Evolutionary conservation across 2,797 vertebrate species (phyloP).

Genomic region (Gymnoscopelus braueri): DNA sequence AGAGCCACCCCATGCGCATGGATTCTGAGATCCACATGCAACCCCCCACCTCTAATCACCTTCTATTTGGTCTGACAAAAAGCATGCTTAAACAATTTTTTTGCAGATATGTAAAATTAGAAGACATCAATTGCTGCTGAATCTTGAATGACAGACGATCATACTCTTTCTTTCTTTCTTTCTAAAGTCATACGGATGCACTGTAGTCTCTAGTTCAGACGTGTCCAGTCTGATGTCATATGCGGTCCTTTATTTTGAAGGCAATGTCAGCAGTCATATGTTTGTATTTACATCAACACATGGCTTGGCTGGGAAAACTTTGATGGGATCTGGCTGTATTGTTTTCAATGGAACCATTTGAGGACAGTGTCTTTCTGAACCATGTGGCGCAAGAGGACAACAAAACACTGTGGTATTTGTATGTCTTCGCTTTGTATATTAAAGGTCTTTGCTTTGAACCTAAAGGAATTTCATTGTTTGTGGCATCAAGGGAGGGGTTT

Average conservation of each 20-base stretch:
- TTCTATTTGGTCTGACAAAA: no score
- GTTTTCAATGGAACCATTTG: conserved; percentile 42
- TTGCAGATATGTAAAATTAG: no score
- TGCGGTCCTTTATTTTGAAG: conserved; percentile 45
- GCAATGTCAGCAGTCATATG: conserved; percentile 53
- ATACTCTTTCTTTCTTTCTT: no score
- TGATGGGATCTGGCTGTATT: conserved; percentile 43
- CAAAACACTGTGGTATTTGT: conserved; percentile 20
- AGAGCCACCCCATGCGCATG: no score
- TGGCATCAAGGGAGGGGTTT: conserved; percentile 24
- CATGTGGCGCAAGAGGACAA: conserved; percentile 29
- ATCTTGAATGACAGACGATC: no score
- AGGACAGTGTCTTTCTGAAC: conserved; percentile 37
- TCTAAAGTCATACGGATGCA: not conserved
- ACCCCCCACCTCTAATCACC: no score
- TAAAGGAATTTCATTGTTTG: conserved; percentile 35
- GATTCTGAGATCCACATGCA: no score
- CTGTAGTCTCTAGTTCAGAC: not conserved
- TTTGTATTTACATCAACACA: conserved; percentile 58
- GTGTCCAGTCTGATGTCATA: conserved; percentile 22
- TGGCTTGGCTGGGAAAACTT: conserved; percentile 43
- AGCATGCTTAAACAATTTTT: no score
- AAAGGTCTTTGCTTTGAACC: conserved; percentile 1
- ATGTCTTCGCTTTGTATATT: conserved; percentile 6
- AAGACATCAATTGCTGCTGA: no score